Evolutionary conservation across 2,113 vertebrate species (phyloP), one percentile per base, ranked within the genome.

Genomic region (Tetrao urogallus): DNA sequence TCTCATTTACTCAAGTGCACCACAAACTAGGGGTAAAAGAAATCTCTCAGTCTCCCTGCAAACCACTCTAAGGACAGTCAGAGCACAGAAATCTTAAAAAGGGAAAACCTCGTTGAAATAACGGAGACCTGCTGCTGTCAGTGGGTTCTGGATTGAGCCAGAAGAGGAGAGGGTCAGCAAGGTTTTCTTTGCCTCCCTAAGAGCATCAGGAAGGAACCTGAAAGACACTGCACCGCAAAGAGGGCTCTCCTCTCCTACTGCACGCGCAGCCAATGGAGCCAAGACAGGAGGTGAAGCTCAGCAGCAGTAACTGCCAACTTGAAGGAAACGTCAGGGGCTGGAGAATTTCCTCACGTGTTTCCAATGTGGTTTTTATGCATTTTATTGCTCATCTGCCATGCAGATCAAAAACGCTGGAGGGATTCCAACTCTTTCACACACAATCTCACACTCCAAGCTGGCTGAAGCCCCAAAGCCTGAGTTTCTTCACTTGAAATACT

Each of bases 391-490:
- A 98, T 99, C 98, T 98, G 98, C 98, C 98, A 97, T 97, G 97
- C 97, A 98, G 97, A 98, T 98, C 97, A 98, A 97, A 97, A 98
- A 97, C 91, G 80, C 97, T 99, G 99, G 99, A 99, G 97, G 97
- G 96, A 97, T 95, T 99, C 99, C 99, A 99, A 99, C 97, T 98
- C 98, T 98, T 98, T 99, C 98, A 98, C 98, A 98, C 97, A 98
- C 98, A 99, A 98, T 99, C 98, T 98, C 98, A 98, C 98, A 98
- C 98, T 98, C 97, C 88, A 98, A 97, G 98, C 99, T 98, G 98
- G 99, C 98, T 98, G 98, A 98, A 97, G 98, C 98, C 98, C 98
- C 94, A 97, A 98, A 98, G 98, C 98, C 96, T 98, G 98, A 97
- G 96, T 98, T 98, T 99, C 98, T 99, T 98, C 98, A 98, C 98